Conservation (phyloP, 2,797 vertebrate species). For the Onychomys leucogaster region DNA sequence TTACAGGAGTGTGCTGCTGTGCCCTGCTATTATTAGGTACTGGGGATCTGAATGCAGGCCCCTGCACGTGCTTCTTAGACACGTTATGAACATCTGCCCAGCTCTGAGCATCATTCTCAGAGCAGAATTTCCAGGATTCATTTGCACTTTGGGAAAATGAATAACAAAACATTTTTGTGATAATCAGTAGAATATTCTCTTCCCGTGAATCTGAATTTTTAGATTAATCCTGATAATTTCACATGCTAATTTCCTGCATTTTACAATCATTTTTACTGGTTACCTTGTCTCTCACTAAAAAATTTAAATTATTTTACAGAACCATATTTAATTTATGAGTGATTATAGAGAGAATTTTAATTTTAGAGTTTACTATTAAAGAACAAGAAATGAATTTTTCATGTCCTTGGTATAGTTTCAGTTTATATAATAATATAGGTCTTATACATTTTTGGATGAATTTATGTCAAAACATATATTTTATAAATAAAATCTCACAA, state of each 20-base stretch:
- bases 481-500: slow-evolving; percentile 30
- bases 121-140: neutral
- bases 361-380: slow-evolving; percentile 34
- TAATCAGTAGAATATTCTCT: neutral
- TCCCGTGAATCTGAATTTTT: neutral
- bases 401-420: neutral
- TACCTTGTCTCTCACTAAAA: neutral
- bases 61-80: neutral
- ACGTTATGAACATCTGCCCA: neutral
- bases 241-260: neutral
- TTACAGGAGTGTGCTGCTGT: neutral
- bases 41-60: neutral
- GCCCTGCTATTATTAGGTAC: neutral
- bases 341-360: neutral
- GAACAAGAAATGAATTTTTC: neutral
- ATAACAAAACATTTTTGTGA: neutral
- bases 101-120: neutral
- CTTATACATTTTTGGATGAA: neutral
- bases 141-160: neutral
- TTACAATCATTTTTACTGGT: slow-evolving; percentile 7
- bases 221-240: neutral
- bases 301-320: neutral
- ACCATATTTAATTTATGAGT: slow-evolving; percentile 12
- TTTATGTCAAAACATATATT: neutral
- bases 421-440: neutral